Percentiles rank a stretch among this genome's conserved stretches.
Evolutionary conservation across 2,888 invertebrate genomes (phyloP).

Genomic region (Hypomecis punctinalis): DNA sequence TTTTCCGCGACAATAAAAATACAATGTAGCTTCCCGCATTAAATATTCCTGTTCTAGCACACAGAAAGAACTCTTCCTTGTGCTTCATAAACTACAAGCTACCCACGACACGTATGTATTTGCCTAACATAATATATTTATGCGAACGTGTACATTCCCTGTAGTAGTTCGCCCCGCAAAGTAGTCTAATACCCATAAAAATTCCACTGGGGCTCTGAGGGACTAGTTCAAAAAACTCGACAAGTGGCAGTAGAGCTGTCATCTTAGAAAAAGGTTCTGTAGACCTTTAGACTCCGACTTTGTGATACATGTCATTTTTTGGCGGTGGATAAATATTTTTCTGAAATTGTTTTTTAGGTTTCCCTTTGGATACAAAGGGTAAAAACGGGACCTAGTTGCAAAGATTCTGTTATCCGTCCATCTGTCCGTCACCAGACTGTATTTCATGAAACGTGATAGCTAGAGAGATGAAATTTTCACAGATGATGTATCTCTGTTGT

Average conservation of each 20-base stretch:
- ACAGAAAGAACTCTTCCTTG: background rate
- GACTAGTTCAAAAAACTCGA: slow-evolving; percentile 12
- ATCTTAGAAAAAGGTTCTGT: slow-evolving; percentile 11
- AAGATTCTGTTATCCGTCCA: too few species aligned
- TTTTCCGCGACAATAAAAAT: background rate
- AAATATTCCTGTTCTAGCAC: background rate
- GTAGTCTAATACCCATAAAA: slow-evolving; percentile 28
- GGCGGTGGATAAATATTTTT: background rate
- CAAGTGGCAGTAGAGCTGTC: slow-evolving; percentile 7
- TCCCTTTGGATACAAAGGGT: too few species aligned
- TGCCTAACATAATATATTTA: slow-evolving; percentile 28
- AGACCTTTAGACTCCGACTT: background rate
- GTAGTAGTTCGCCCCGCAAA: slow-evolving; percentile 19
- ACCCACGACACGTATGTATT: slow-evolving; percentile 18
- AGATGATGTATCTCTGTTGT: too few species aligned
- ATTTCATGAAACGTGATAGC: too few species aligned
- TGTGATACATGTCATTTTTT: background rate
- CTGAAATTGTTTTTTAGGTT: background rate
- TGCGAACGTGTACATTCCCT: slow-evolving; percentile 12
- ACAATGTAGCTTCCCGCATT: background rate
- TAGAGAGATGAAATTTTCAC: too few species aligned
- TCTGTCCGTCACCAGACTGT: too few species aligned
- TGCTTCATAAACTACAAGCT: slow-evolving; percentile 12
- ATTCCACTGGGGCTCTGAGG: slow-evolving; percentile 16
- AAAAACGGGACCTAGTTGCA: too few species aligned